These are phyloP conservation scores for Schizaphis graminum DNA, from an alignment of 2,888 invertebrate genomes.

Conservation along the genomic window DNA sequence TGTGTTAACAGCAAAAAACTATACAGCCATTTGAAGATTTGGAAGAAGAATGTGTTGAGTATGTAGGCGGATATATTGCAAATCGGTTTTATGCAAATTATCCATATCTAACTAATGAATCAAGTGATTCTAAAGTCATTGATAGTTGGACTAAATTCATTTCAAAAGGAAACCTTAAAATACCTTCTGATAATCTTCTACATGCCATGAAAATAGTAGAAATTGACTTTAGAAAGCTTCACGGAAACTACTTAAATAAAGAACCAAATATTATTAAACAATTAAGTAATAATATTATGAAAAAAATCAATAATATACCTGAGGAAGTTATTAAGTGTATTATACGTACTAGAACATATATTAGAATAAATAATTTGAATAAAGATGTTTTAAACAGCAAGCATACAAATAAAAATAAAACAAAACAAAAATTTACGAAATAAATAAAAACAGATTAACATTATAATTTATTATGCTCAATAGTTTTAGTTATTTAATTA, in stretches of 20 bases:
- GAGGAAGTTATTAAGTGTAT: background rate
- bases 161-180: background rate
- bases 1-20: constrained; percentile 4
- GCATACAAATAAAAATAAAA: background rate
- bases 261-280: background rate
- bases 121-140: background rate
- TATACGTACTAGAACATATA: constrained; percentile 17
- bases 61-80: background rate
- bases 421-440: constrained; percentile 29
- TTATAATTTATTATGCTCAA: no score
- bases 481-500: no score
- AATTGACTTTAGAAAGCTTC: background rate
- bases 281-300: constrained; percentile 16
- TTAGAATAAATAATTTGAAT: constrained; percentile 29
- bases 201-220: background rate
- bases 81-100: background rate
- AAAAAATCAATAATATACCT: background rate
- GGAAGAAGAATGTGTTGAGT: constrained; percentile 17
- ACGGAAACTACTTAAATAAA: background rate
- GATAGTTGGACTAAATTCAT: background rate
- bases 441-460: background rate
- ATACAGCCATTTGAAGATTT: background rate
- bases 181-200: background rate
- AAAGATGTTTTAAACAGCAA: background rate
- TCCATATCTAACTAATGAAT: background rate